Conservation (phyloP, 1,140 invertebrate species). For the Streblospio benedicti region DNA sequence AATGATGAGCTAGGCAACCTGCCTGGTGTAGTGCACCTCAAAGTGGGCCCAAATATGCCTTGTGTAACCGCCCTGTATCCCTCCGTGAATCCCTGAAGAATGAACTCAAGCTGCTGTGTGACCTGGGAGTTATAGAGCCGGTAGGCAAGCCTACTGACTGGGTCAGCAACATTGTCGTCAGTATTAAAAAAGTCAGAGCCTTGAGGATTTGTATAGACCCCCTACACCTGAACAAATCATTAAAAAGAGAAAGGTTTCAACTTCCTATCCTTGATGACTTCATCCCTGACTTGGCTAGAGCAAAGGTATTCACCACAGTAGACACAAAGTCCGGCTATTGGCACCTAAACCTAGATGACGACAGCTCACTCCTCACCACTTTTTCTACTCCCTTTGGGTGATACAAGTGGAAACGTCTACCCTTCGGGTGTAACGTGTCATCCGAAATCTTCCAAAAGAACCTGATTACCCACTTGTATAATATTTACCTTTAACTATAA, state of each 20-base stretch:
- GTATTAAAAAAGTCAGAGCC: not conserved
- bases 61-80: no score
- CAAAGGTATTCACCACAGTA: conserved; percentile 23
- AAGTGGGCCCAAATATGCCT: no score
- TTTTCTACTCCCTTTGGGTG: conserved; percentile 22
- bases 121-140: no score
- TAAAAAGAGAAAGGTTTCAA: no score
- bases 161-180: not conserved
- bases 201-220: not conserved
- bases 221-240: no score
- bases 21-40: no score
- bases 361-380: conserved; percentile 23
- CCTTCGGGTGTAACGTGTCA: no score
- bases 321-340: conserved; percentile 25
- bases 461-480: no score
- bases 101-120: not conserved
- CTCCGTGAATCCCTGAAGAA: not conserved
- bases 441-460: no score
- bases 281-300: conserved; percentile 21
- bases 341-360: conserved; percentile 23
- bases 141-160: not conserved
- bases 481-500: no score
- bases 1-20: no score
- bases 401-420: conserved; percentile 20
- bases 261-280: conserved; percentile 26